Evolutionary conservation across 92 coral and sea anemone genomes (phyloP).

Genomic region (Hydrozoanthus gracilis): DNA sequence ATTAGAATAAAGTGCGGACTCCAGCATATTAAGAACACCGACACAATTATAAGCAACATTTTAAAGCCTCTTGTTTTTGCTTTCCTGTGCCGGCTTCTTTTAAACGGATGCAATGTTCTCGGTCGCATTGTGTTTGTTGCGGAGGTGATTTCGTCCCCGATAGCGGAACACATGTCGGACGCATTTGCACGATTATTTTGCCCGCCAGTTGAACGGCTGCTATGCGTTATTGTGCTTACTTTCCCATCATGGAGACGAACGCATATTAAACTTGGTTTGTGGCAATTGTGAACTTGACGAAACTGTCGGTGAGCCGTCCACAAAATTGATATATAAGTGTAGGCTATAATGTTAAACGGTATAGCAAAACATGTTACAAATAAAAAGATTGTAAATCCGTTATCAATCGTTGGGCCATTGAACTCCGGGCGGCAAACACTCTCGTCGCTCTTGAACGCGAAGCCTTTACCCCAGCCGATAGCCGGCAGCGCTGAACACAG

Average conservation of each 20-base stretch:
- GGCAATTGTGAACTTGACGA: constrained; percentile 75
- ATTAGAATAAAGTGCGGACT: constrained; percentile 83
- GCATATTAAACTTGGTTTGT: constrained; percentile 28
- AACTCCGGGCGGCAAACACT: constrained; percentile 83
- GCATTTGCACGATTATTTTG: constrained; percentile 26
- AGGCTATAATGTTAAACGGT: constrained; percentile 73
- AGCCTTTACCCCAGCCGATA: constrained; percentile 87
- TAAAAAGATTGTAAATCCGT: constrained; percentile 84
- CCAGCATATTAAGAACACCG: constrained; percentile 85
- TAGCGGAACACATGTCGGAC: constrained; percentile 51
- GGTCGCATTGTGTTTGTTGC: constrained; percentile 70
- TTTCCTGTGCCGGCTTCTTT: constrained; percentile 40
- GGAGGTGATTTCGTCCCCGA: constrained; percentile 77
- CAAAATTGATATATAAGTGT: constrained; percentile 76
- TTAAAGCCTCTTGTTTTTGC: constrained; percentile 83
- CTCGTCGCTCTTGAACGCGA: constrained; percentile 60
- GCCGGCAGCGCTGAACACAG: constrained; percentile 77
- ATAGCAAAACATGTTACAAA: constrained; percentile 71
- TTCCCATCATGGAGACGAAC: constrained; percentile 38
- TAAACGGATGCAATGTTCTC: constrained; percentile 9
- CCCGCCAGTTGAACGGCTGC: constrained; percentile 3
- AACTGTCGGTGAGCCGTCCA: constrained; percentile 86
- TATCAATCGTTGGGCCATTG: constrained; percentile 72
- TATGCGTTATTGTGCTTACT: constrained; percentile 7
- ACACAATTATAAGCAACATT: constrained; percentile 76